Evolutionary conservation across 2,113 vertebrate genomes (phyloP), one percentile per base, ranked within the genome.

Genomic region (Tylochromis polylepis): DNA sequence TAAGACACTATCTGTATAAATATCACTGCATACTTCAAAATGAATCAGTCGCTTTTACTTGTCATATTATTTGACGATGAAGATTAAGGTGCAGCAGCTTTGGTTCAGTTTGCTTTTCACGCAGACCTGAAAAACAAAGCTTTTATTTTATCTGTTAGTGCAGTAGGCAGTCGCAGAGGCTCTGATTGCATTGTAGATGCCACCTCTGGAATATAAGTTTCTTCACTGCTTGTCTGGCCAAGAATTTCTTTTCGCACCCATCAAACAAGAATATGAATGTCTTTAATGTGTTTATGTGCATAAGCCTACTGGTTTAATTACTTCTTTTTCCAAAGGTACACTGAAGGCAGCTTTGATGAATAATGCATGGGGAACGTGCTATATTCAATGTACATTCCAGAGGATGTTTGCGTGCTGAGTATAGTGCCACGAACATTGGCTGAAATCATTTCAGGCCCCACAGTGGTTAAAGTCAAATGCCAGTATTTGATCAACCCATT

Each of bases 201-300:
- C 83, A 65, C 29, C 27, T 90, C 27, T 77, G 22, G 86, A 59
- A 80, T 62, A 27, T 55, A 59, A 49, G n/a, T 88, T 67, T 83
- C 67, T 72, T 84, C 81, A 20, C 49, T 56, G 6, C 59, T 87
- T 12, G 11, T 78, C 46, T 14, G 87, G 59, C 65, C 15, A 83
- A 43, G 29, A 38, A 55, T 55, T 84, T 80, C 18, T 62, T 80
- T 72, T 51, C 46, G 84, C 84, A 86, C 84, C 89, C 86, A 87
- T 88, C 82, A 81, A 34, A 90, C 80, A n/a, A n/a, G n/a, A n/a
- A n/a, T n/a, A n/a, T n/a, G n/a, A n/a, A n/a, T n/a, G n/a, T n/a
- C n/a, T n/a, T n/a, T n/a, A n/a, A n/a, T n/a, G n/a, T n/a, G 88
- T 93, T 91, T 92, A 88, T 86, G 59, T 85, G 80, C 87, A 85